Percentiles rank a stretch among this genome's conserved stretches.
These are phyloP conservation scores for Nomia melanderi DNA, from an alignment of 1,140 invertebrate genomes.

Conservation along the genomic window DNA sequence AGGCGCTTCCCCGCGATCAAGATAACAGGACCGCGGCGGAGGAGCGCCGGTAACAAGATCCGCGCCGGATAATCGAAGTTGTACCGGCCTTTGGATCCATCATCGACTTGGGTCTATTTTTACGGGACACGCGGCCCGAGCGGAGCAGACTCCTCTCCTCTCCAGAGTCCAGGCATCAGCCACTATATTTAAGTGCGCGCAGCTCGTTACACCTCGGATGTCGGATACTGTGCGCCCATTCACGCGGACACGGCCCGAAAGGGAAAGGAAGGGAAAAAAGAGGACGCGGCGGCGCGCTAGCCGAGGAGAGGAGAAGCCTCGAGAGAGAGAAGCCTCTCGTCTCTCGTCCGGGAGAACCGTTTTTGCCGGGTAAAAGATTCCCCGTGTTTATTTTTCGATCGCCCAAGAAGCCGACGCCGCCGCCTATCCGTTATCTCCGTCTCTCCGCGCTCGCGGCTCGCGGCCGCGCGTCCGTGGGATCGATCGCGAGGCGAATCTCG, in stretches of 20 bases:
- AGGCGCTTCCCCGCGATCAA: too few relatives aligned
- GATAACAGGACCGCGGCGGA: too few relatives aligned
- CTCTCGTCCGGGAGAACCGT: neutral
- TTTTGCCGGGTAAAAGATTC: constrained; percentile 5
- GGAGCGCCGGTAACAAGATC: too few relatives aligned
- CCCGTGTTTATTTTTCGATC: constrained; percentile 17
- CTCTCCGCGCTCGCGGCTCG: too few relatives aligned
- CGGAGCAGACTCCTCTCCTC: constrained; percentile 13
- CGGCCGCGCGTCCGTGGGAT: too few relatives aligned
- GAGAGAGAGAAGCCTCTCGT: constrained; percentile 6
- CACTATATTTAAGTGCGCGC: constrained; percentile 65
- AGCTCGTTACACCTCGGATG: constrained; percentile 65
- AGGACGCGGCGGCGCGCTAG: too few relatives aligned
- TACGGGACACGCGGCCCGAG: constrained; percentile 44
- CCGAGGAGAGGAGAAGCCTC: too few relatives aligned
- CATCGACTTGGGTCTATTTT: constrained; percentile 64
- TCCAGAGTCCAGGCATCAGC: constrained; percentile 48
- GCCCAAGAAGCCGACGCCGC: neutral
- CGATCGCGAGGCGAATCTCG: too few relatives aligned
- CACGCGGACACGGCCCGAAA: constrained; percentile 49
- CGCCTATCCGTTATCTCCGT: too few relatives aligned
- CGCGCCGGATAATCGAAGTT: neutral
- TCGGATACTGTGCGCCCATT: constrained; percentile 69
- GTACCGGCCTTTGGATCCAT: neutral
- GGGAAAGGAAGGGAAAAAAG: constrained; percentile 17